Evolutionary conservation across 1,140 invertebrate genomes (phyloP).

Genomic region (Catajapyx aquilonaris): DNA sequence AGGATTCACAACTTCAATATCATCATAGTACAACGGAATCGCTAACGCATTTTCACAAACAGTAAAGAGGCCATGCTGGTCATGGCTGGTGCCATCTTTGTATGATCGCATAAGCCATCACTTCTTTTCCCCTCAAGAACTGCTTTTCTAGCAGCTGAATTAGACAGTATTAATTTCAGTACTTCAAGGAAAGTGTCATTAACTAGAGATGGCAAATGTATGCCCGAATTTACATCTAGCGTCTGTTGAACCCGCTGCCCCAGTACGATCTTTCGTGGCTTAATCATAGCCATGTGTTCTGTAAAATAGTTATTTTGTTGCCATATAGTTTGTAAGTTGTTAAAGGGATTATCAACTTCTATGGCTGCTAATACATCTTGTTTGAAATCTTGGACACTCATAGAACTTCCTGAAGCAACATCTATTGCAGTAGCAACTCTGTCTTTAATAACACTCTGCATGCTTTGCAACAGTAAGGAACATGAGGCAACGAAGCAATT

Average conservation of each 20-base stretch:
- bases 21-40: conserved; percentile 2
- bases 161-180: not conserved
- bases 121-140: not conserved
- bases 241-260: not conserved
- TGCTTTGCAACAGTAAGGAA: not conserved
- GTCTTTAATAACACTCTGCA: not conserved
- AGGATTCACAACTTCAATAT: conserved; percentile 3
- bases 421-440: too few relatives aligned
- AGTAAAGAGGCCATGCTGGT: not conserved
- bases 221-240: not conserved
- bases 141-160: not conserved
- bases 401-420: too few relatives aligned
- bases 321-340: not conserved
- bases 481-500: not conserved
- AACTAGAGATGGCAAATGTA: not conserved
- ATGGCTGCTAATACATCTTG: not conserved
- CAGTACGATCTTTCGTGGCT: not conserved
- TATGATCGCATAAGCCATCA: not conserved
- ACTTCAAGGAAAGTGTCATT: not conserved
- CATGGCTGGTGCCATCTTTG: not conserved
- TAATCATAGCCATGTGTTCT: not conserved
- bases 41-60: not conserved
- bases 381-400: not conserved
- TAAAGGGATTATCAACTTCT: not conserved
- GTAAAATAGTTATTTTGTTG: not conserved